Percentiles rank a stretch among this genome's conserved stretches.
Evolutionary conservation across 2,888 invertebrate genomes (phyloP).

Genomic region (Alviniconcha strummeri): DNA sequence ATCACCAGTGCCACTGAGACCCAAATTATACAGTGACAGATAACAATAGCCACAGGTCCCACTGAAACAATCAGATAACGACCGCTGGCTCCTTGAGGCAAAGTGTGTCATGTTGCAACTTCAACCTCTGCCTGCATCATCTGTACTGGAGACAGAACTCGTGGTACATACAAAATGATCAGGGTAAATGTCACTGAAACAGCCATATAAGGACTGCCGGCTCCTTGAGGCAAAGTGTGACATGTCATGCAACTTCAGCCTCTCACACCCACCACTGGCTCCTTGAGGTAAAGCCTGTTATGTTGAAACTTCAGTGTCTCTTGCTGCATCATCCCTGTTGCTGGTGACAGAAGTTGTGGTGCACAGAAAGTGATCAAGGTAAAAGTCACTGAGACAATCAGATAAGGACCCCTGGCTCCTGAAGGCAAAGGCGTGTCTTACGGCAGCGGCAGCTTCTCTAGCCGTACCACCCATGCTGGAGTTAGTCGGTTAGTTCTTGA

Average conservation of each 20-base stretch:
- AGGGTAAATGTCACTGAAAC: background rate
- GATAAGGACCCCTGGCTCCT: background rate
- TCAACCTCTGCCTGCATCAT: background rate
- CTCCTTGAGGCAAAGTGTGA: too few species aligned
- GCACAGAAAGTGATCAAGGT: background rate
- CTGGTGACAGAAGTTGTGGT: background rate
- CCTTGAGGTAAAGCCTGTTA: background rate
- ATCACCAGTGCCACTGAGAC: background rate
- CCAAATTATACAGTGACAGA: slow-evolving; percentile 1
- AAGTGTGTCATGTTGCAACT: slow-evolving; percentile 5
- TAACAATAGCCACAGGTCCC: background rate
- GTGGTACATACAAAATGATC: background rate
- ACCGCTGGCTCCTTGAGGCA: background rate
- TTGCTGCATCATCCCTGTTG: background rate
- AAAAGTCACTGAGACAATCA: background rate
- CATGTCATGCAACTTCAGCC: too few species aligned
- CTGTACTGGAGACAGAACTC: background rate
- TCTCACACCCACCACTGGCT: background rate
- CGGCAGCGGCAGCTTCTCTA: too few species aligned
- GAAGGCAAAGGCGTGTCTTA: too few species aligned
- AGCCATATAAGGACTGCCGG: background rate
- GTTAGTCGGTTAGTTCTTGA: too few species aligned
- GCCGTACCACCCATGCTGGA: too few species aligned
- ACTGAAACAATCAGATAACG: background rate
- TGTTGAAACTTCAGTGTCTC: background rate